Conservation (phyloP, 37 sponge, comb jelly and placozoan species). For the Chondrosia reniformis region DNA sequence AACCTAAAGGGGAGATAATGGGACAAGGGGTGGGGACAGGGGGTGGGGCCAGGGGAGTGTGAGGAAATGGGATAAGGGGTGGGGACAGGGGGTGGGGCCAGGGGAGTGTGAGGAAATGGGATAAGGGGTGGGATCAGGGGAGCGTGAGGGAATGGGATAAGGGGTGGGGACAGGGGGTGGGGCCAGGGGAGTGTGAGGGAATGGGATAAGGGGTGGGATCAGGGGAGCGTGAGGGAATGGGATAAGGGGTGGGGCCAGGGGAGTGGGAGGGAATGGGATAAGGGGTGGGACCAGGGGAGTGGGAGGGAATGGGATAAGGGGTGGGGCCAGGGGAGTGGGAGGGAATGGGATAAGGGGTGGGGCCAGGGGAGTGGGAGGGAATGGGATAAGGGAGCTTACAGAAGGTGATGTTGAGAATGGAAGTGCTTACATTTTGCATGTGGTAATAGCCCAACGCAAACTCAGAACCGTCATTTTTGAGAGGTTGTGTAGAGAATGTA, state of each 20-base stretch:
- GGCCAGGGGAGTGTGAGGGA: neutral
- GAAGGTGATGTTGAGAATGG: neutral
- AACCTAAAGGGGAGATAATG: constrained; percentile 17
- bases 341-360: neutral
- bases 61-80: neutral
- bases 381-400: neutral
- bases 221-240: neutral
- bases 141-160: neutral
- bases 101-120: neutral
- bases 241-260: neutral
- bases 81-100: neutral
- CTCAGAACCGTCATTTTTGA: constrained; percentile 65
- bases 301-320: neutral
- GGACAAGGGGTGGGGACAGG: neutral
- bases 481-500: constrained; percentile 64
- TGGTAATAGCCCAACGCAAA: constrained; percentile 70
- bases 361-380: neutral
- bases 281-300: neutral
- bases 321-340: neutral
- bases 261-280: neutral
- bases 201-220: neutral
- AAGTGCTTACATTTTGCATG: constrained; percentile 61
- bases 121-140: neutral
- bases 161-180: neutral
- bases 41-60: neutral